Evolutionary conservation across 2,888 invertebrate genomes (phyloP).

Genomic region (Chirona hameri): DNA sequence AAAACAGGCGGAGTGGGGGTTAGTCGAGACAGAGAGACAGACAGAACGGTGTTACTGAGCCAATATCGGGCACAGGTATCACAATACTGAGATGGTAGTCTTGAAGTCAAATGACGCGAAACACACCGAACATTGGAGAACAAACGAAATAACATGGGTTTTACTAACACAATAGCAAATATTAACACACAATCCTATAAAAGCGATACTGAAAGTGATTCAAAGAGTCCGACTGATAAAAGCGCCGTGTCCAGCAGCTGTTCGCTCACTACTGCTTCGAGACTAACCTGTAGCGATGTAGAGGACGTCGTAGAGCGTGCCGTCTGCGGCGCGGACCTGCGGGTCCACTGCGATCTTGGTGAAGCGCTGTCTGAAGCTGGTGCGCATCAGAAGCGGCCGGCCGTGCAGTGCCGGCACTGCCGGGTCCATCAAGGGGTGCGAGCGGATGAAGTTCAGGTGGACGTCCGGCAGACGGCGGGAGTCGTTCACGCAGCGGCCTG

Average conservation of each 20-base stretch:
- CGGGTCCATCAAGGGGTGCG: constrained; percentile 92
- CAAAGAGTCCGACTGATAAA: too few relatives aligned
- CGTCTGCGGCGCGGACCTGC: constrained; percentile 63
- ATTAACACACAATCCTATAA: too few relatives aligned
- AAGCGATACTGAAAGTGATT: too few relatives aligned
- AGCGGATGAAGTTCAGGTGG: constrained; percentile 88
- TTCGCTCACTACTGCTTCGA: not conserved
- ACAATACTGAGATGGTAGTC: too few relatives aligned
- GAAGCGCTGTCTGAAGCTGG: constrained; percentile 53
- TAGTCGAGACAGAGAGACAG: not conserved
- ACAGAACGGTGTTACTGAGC: not conserved
- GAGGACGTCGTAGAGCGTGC: constrained; percentile 81
- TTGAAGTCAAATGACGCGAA: too few relatives aligned
- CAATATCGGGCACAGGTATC: too few relatives aligned
- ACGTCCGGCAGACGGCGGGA: constrained; percentile 79
- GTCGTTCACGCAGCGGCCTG: constrained; percentile 85
- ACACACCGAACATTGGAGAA: too few relatives aligned
- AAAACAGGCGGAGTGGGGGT: not conserved
- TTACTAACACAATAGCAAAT: too few relatives aligned
- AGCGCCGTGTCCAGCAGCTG: not conserved
- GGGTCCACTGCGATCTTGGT: constrained; percentile 80
- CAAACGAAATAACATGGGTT: too few relatives aligned
- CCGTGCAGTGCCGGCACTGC: constrained; percentile 81
- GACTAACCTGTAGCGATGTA: constrained; percentile 81
- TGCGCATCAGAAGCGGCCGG: constrained; percentile 77